Percentiles rank a stretch among this genome's conserved stretches.
Evolutionary conservation across 2,113 vertebrate species (phyloP).

Genomic region (Artemisiospiza belli): DNA sequence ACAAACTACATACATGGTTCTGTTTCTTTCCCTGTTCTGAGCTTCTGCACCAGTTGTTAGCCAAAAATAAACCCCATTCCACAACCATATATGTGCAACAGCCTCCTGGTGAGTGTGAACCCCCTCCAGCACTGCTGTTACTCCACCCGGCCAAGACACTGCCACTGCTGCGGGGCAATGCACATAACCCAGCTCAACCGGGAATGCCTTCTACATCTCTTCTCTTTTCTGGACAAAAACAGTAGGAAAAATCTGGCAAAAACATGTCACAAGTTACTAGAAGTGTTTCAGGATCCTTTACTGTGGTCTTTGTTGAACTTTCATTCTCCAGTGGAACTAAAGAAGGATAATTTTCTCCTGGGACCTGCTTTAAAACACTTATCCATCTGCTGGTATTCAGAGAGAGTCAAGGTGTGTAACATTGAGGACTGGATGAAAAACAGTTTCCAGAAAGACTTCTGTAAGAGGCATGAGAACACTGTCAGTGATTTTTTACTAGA

Average conservation of each 20-base stretch:
- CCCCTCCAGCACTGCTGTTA: neutral
- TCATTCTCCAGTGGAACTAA: constrained; percentile 83
- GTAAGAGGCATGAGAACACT: constrained; percentile 82
- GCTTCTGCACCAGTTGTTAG: constrained; percentile 75
- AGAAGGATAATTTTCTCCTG: constrained; percentile 86
- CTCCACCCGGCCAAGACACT: neutral
- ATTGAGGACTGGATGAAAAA: constrained; percentile 92
- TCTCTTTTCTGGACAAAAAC: constrained; percentile 92
- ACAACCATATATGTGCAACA: constrained; percentile 90
- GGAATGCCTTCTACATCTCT: constrained; percentile 91
- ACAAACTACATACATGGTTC: neutral
- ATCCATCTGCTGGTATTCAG: constrained; percentile 90
- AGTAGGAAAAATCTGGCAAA: constrained; percentile 82
- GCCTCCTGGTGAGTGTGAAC: neutral
- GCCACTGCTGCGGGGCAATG: constrained; percentile 68
- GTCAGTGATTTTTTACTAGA: constrained; percentile 84
- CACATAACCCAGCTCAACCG: constrained; percentile 85
- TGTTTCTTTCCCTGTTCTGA: constrained; percentile 47
- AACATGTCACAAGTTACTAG: constrained; percentile 79
- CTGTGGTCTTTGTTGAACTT: constrained; percentile 88
- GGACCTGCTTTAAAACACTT: constrained; percentile 83
- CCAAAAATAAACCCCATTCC: constrained; percentile 87
- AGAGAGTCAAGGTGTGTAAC: constrained; percentile 91
- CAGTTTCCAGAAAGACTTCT: constrained; percentile 87
- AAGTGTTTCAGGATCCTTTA: constrained; percentile 84